A percentile compares a stretch with the other conserved stretches of the same genome.
Evolutionary conservation across 2,113 vertebrate genomes (phyloP).

Genomic region (Hystrix brachyura): DNA sequence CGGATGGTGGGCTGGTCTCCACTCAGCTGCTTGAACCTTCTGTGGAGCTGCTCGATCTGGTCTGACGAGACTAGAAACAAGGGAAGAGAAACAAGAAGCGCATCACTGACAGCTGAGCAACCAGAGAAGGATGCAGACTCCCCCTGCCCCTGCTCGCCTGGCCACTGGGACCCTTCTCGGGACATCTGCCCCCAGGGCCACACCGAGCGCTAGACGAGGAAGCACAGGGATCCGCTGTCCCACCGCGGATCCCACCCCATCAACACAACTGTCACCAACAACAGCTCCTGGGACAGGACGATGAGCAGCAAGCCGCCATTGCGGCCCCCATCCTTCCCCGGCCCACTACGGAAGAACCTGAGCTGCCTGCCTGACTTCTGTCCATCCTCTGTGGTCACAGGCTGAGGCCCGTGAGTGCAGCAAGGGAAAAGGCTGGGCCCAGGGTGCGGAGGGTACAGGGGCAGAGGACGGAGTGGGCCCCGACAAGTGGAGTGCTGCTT

Average conservation of each 20-base stretch:
- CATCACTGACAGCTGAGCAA: not conserved
- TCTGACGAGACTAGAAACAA: conserved; percentile 91
- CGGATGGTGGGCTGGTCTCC: conserved; percentile 92
- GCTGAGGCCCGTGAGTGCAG: too few species aligned
- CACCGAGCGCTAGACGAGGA: rapidly evolving
- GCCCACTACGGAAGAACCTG: not conserved
- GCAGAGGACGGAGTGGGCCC: not conserved
- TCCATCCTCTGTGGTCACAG: too few species aligned
- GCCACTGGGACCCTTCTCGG: rapidly evolving
- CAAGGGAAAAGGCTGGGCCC: not conserved
- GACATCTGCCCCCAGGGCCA: not conserved
- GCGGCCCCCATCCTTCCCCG: not conserved
- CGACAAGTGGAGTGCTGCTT: rapidly evolving
- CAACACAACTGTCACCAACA: not conserved
- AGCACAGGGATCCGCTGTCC: not conserved
- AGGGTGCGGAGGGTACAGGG: not conserved
- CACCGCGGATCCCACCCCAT: not conserved
- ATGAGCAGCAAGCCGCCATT: rapidly evolving
- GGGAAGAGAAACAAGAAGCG: not conserved
- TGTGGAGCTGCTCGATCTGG: conserved; percentile 94
- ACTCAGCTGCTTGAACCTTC: conserved; percentile 93
- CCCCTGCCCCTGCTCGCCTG: not conserved
- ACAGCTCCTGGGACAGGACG: not conserved
- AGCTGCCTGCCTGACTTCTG: not conserved
- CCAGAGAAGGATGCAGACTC: rapidly evolving